phyloP scores from a whole-genome alignment of 2,888 invertebrate genomes.

The Seira musarum region DNA sequence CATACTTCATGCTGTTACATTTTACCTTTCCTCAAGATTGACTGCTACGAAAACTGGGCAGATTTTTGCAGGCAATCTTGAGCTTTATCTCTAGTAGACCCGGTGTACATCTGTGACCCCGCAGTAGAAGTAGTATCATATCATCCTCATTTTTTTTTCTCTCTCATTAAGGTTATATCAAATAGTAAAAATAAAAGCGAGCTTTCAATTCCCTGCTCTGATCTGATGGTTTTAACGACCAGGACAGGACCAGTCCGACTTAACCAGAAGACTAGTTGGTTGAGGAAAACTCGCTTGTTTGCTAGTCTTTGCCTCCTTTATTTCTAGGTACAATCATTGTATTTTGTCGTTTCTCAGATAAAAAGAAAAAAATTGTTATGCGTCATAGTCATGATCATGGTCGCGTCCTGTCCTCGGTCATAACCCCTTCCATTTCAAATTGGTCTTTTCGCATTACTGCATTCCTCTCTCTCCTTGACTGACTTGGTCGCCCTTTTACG shows the following conservation, averaged over 20 bases:
- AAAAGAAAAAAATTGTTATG: conserved; percentile 20
- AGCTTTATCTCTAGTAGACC: no score
- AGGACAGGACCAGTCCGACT: no score
- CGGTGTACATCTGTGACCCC: conserved; percentile 40
- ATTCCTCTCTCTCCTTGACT: not conserved
- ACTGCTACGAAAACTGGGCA: no score
- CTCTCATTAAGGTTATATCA: no score
- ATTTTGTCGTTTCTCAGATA: conserved; percentile 4
- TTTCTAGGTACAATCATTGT: conserved; percentile 12
- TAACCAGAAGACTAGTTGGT: conserved; percentile 44
- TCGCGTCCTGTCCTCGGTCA: conserved; percentile 59
- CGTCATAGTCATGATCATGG: no score
- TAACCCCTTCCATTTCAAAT: conserved; percentile 53
- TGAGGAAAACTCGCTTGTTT: not conserved
- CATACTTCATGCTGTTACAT: no score
- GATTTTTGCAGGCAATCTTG: no score
- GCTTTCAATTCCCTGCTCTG: no score
- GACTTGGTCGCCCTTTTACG: not conserved
- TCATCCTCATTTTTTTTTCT: not conserved
- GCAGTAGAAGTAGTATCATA: no score
- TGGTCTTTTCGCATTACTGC: conserved; percentile 10
- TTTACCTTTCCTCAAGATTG: no score
- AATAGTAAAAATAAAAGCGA: no score
- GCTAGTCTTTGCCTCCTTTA: conserved; percentile 13
- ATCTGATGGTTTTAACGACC: no score